These are phyloP conservation scores for Gryllus bimaculatus DNA, from an alignment of 1,140 invertebrate species.

Conservation along the genomic window DNA sequence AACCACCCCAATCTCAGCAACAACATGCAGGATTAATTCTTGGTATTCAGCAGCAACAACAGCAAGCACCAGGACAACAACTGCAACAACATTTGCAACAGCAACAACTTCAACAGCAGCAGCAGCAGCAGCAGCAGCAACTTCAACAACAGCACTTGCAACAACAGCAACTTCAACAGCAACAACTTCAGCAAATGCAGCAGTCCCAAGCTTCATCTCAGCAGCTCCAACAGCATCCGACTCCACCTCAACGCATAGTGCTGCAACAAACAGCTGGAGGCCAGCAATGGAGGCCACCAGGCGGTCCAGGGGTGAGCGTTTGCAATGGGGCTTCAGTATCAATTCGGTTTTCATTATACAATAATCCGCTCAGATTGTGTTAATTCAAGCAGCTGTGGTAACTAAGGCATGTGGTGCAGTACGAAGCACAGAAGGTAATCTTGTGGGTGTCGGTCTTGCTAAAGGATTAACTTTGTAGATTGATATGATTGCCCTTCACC, in stretches of 20 bases:
- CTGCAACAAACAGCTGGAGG: not conserved
- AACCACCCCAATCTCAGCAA: not conserved
- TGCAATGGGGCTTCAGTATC: no score
- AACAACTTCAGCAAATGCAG: slow-evolving; percentile 24
- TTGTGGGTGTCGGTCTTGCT: no score
- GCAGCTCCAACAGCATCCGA: not conserved
- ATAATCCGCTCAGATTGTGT: no score
- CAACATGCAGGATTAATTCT: not conserved
- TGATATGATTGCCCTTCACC: no score
- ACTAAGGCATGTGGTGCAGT: no score
- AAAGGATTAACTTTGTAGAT: no score
- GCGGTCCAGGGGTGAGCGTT: slow-evolving; percentile 11
- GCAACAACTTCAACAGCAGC: slow-evolving; percentile 25
- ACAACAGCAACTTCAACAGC: slow-evolving; percentile 25
- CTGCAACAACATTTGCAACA: slow-evolving; percentile 10
- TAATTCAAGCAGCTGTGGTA: no score
- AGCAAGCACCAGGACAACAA: slow-evolving; percentile 26
- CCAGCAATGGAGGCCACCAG: slow-evolving; percentile 14
- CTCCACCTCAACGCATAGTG: not conserved
- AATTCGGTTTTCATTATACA: no score
- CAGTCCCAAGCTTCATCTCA: slow-evolving; percentile 23
- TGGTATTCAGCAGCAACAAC: slow-evolving; percentile 17
- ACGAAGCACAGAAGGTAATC: no score
- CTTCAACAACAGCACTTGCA: slow-evolving; percentile 22
- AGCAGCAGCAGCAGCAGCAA: slow-evolving; percentile 26